These are phyloP conservation scores for Ennomos quercinarius DNA, from an alignment of 2,888 invertebrate genomes.

Conservation along the genomic window DNA sequence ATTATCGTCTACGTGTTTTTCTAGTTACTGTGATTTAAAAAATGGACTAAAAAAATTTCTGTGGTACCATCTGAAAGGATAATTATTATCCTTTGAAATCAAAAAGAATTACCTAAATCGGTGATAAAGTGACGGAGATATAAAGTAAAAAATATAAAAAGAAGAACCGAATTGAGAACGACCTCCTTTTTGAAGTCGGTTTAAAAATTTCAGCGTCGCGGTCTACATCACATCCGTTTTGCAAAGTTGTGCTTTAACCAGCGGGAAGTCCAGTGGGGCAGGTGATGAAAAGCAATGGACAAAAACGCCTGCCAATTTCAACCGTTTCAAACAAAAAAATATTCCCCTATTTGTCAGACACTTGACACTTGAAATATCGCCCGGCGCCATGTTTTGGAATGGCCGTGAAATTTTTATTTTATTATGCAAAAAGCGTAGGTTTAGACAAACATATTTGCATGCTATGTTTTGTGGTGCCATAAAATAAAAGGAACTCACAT, in stretches of 20 bases:
- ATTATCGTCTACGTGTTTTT: too few relatives aligned
- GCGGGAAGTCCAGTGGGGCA: slow-evolving; percentile 7
- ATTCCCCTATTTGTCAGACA: slow-evolving; percentile 40
- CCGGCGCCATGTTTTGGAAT: slow-evolving; percentile 42
- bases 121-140: too few relatives aligned
- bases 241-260: neutral
- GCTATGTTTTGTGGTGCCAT: slow-evolving; percentile 19
- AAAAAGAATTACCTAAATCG: too few relatives aligned
- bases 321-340: slow-evolving; percentile 12
- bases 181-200: too few relatives aligned
- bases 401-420: slow-evolving; percentile 43
- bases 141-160: too few relatives aligned
- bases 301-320: slow-evolving; percentile 3
- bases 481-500: slow-evolving; percentile 20
- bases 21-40: too few relatives aligned
- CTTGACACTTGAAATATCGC: slow-evolving; percentile 44
- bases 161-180: too few relatives aligned
- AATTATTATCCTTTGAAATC: too few relatives aligned
- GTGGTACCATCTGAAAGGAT: too few relatives aligned
- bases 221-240: neutral
- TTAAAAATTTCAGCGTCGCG: too few relatives aligned
- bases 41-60: too few relatives aligned
- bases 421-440: slow-evolving; percentile 43
- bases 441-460: slow-evolving; percentile 32
- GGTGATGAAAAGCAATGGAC: slow-evolving; percentile 7